Percentiles rank a stretch among this genome's conserved stretches.
phyloP scores from a whole-genome alignment of 2,797 vertebrate genomes.

The Cichlasoma orientale region DNA sequence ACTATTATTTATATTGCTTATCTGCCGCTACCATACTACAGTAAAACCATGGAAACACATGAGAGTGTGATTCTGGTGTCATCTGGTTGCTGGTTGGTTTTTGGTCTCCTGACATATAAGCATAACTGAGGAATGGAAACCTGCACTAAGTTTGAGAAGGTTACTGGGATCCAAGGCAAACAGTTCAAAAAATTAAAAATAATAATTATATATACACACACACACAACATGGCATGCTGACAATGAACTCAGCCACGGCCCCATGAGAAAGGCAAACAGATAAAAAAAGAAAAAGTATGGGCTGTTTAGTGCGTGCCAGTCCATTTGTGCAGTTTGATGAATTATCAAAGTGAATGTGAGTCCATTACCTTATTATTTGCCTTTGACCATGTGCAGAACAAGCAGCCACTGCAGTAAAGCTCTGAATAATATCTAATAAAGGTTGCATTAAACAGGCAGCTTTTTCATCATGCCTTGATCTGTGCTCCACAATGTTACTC shows the following conservation, averaged over 20 bases:
- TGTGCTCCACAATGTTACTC: background rate
- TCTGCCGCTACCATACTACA: background rate
- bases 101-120: background rate
- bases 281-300: background rate
- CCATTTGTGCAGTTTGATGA: background rate
- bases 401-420: background rate
- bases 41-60: background rate
- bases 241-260: background rate
- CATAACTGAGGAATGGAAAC: constrained; percentile 2
- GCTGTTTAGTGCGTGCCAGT: background rate
- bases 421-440: background rate
- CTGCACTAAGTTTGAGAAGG: background rate
- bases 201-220: no score
- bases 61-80: background rate
- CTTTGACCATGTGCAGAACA: background rate
- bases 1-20: background rate
- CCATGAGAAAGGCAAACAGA: constrained; percentile 18
- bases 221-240: background rate
- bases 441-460: background rate
- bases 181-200: no score
- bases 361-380: background rate
- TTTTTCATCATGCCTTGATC: background rate
- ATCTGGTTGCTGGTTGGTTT: constrained; percentile 25
- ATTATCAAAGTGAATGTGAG: background rate
- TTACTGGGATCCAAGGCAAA: constrained; percentile 30